Evolutionary conservation across 2,113 vertebrate genomes (phyloP), one percentile per base, ranked within the genome.

Genomic region (Channa argus): DNA sequence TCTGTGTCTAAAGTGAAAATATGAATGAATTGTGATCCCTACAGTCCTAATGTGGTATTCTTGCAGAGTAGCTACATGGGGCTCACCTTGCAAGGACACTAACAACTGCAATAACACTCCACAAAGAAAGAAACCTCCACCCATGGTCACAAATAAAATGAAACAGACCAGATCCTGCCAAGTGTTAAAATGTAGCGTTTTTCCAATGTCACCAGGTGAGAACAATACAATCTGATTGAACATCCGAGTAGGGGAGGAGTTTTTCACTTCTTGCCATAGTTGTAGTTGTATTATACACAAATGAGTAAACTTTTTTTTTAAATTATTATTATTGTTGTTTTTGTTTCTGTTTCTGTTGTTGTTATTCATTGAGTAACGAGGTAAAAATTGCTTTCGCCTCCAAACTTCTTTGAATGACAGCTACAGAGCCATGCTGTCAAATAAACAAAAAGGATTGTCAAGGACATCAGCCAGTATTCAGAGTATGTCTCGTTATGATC

Each of bases 191-290:
- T 6, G 41, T 14, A 5, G 72, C 38, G 33, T 73, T 80, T 84
- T 88, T 88, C 88, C 24, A 88, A 62, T 8, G 62, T 5, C 0
- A 34, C 39, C 89, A 91, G 90, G 84, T 91, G 86, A 56, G 1
- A 5, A 41, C 64, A 88, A 79, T 88, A 7, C 15, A 69, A 34
- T 44, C 53, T 87, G 45, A 92, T 87, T 89, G 63, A 74, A 69
- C 71, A 83, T 70, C 78, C 85, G 61, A 51, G 59, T 50, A 44
- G 62, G 63, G 88, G 89, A 44, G 87, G 85, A 65, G 87, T 80
- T 41, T 54, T 2, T 59, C 24, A 12, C 24, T 38, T 36, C 7
- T n/a, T 8, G 5, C 7, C 24, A 46, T 13, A 37, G 8, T n/a
- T 24, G 24, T 41, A 41, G 39, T 41, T 41, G 39, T 41, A 5